A percentile compares a stretch with the other conserved stretches of the same genome.
Evolutionary conservation across 2,113 vertebrate genomes (phyloP).

Genomic region (Galeopterus variegatus): DNA sequence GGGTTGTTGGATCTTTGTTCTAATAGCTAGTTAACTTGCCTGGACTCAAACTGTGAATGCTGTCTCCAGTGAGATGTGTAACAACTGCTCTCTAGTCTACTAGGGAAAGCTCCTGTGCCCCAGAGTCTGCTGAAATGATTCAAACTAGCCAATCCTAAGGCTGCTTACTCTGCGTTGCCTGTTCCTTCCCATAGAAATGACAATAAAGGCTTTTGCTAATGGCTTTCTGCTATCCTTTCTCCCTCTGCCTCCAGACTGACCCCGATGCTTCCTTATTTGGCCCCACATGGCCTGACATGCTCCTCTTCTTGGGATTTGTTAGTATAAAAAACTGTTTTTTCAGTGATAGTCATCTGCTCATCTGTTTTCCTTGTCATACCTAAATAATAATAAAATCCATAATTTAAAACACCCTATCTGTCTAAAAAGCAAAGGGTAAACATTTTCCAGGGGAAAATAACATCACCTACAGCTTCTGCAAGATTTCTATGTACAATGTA

Average conservation of each 20-base stretch:
- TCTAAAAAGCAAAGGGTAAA: neutral
- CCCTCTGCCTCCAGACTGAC: neutral
- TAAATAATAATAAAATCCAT: neutral
- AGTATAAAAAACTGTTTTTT: neutral
- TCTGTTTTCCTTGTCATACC: neutral
- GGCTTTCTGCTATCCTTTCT: neutral
- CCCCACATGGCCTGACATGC: neutral
- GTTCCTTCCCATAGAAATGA: neutral
- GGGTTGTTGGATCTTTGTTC: too few species aligned
- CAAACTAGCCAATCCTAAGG: neutral
- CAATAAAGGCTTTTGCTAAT: neutral
- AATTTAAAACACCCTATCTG: neutral
- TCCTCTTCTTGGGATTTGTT: neutral
- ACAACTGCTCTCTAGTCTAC: too few species aligned
- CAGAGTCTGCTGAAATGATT: neutral
- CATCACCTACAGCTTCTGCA: neutral
- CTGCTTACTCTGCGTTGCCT: too few species aligned
- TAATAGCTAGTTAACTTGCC: too few species aligned
- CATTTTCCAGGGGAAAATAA: neutral
- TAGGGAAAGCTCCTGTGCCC: neutral
- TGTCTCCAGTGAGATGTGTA: too few species aligned
- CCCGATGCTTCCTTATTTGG: neutral
- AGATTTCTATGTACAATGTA: neutral
- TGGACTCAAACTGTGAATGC: too few species aligned
- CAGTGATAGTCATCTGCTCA: neutral